Conservation (phyloP, 2,797 vertebrate species). For the Spinibarbus caldwelli region DNA sequence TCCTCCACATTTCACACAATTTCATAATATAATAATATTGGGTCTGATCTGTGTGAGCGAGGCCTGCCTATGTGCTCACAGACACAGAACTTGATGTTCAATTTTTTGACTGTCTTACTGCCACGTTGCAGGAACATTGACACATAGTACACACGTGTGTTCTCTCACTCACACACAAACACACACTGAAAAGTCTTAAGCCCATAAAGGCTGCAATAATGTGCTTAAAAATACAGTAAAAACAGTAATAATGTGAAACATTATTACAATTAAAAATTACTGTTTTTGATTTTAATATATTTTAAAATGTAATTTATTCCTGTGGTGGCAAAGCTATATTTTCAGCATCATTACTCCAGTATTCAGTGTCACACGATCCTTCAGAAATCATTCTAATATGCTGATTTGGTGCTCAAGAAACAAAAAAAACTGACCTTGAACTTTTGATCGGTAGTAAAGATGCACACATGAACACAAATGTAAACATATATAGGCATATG, state of each 20-base stretch:
- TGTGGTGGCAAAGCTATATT: not conserved
- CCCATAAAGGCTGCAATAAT: not conserved
- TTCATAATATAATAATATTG: constrained; percentile 36
- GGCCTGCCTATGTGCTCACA: constrained; percentile 8
- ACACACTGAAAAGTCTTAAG: not conserved
- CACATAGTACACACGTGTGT: not conserved
- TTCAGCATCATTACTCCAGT: not conserved
- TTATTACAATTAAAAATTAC: not conserved
- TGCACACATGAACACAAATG: not conserved
- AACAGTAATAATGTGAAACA: not conserved
- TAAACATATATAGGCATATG: not conserved
- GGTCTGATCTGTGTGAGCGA: constrained; percentile 33
- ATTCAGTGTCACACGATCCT: not conserved
- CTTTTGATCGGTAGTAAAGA: not conserved
- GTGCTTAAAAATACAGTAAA: not conserved
- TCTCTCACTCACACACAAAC: not conserved
- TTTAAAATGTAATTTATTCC: no score
- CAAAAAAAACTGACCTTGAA: not conserved
- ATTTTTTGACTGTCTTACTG: constrained; percentile 9
- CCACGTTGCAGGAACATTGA: constrained; percentile 11
- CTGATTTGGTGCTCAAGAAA: not conserved
- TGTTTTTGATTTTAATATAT: not conserved
- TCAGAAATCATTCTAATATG: not conserved
- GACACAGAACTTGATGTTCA: not conserved
- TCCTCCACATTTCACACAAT: constrained; percentile 12